A percentile compares a stretch with the other conserved stretches of the same genome.
These are phyloP conservation scores for Paralvinella palmiformis DNA, from an alignment of 1,140 invertebrate species.

Conservation along the genomic window DNA sequence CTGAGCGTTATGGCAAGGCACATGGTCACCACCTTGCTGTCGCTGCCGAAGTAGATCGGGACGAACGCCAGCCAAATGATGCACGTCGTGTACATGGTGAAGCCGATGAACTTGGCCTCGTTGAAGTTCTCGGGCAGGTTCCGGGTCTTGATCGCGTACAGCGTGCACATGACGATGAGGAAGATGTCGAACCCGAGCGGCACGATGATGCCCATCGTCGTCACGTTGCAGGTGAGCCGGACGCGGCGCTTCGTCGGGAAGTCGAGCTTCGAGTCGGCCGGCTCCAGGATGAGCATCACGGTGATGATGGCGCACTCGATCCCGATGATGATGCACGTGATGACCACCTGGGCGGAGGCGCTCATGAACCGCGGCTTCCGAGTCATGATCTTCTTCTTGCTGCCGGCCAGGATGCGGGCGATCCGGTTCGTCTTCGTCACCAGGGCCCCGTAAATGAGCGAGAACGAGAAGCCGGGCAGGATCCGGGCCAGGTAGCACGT, in stretches of 20 bases:
- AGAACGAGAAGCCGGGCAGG: conserved; percentile 70
- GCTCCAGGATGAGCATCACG: conserved; percentile 64
- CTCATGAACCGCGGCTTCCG: conserved; percentile 66
- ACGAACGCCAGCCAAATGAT: conserved; percentile 86
- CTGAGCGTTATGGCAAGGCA: conserved; percentile 65
- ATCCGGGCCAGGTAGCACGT: conserved; percentile 65
- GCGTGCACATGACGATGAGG: conserved; percentile 70
- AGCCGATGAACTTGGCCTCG: conserved; percentile 55
- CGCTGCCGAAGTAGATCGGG: conserved; percentile 75
- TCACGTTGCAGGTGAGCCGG: conserved; percentile 64
- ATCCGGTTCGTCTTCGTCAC: conserved; percentile 83
- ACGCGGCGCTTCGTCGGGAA: conserved; percentile 50
- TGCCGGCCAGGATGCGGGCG: conserved; percentile 73
- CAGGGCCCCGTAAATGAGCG: conserved; percentile 75
- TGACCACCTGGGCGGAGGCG: conserved; percentile 60
- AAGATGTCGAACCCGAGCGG: conserved; percentile 75
- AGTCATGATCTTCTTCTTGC: conserved; percentile 73
- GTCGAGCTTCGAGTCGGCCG: conserved; percentile 58
- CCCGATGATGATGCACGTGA: conserved; percentile 61
- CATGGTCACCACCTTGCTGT: conserved; percentile 65
- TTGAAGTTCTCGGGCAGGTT: conserved; percentile 87
- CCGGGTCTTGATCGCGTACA: conserved; percentile 78
- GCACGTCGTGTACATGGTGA: conserved; percentile 80
- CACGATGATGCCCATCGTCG: conserved; percentile 63
- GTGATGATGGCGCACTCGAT: conserved; percentile 66